Evolutionary conservation across 2,888 invertebrate species (phyloP), one percentile per base, ranked within the genome.

Genomic region (Cephus sareptanus): DNA sequence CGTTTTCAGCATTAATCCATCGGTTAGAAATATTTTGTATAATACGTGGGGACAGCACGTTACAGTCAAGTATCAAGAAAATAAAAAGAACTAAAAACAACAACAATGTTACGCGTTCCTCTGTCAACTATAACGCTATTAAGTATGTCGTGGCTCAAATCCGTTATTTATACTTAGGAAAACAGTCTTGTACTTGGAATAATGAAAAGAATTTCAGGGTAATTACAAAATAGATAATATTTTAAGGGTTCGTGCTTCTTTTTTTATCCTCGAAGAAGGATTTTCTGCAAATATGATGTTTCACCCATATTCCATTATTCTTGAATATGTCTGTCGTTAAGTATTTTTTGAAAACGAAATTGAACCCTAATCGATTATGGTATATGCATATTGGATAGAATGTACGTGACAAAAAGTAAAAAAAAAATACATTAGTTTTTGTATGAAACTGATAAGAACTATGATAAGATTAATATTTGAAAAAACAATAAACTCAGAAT

Each of bases 201-300:
- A 56, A 56, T 9, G 9, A 56, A 56, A 23, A 56, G 23, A 6
- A 23, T 56, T 56, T 23, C 56, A 23, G 23, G 9, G 9, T 56
- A 56, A 56, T 56, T 56, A 56, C 15, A 56, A 56, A 56, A 56
- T 23, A 56, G 15, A 40, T 40, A 2, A 56, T 56, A 56, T 56
- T 23, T 56, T 23, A 2, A 56, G 23, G 9, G 56, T 56, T 23
- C 56, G 56, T 56, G 75, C 75, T 75, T 73, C 75, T 35, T n/a
- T 30, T 77, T n/a, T 75, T 68, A 77, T 79, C 73, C 77, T 74
- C 75, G 69, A 56, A 40, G 40, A 23, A 56, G 23, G 23, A 23
- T 76, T 76, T 74, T 78, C 79, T 81, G 77, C 76, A 79, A 78
- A 77, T 71, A 68, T 69, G 33, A 74, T 77, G 35, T 73, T 56